These are phyloP conservation scores for Hirtodrosophila trivittata DNA, from an alignment of 2,888 invertebrate species.

Conservation along the genomic window DNA sequence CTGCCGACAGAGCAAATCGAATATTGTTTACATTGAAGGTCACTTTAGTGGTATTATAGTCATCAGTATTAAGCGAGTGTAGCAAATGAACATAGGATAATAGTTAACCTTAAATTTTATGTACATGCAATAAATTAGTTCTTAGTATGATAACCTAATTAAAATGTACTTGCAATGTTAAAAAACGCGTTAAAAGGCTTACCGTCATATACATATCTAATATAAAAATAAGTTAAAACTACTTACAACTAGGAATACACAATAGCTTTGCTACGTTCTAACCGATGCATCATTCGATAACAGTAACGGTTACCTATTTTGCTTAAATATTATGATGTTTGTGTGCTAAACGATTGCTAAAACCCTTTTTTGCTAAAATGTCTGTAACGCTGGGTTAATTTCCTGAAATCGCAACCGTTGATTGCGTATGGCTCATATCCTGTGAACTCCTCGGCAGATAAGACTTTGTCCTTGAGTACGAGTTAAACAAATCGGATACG, in stretches of 20 bases:
- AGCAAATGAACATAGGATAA: slow-evolving; percentile 5
- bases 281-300: slow-evolving; percentile 14
- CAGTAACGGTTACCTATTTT: slow-evolving; percentile 13
- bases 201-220: slow-evolving; percentile 6
- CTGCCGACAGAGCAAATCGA: slow-evolving; percentile 6
- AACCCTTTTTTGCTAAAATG: slow-evolving; percentile 2
- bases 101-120: too few relatives aligned
- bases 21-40: slow-evolving; percentile 39
- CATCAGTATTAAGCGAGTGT: slow-evolving; percentile 21
- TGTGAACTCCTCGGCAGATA: slow-evolving; percentile 77
- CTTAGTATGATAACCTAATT: slow-evolving; percentile 1
- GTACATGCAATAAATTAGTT: slow-evolving; percentile 6
- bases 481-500: slow-evolving; percentile 81
- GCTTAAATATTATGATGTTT: slow-evolving; percentile 69
- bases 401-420: slow-evolving; percentile 53
- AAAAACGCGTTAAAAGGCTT: slow-evolving; percentile 4
- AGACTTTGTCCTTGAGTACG: slow-evolving; percentile 49
- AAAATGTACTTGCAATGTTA: slow-evolving; percentile 20
- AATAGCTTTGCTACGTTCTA: slow-evolving; percentile 52
- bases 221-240: slow-evolving; percentile 19
- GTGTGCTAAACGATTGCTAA: slow-evolving; percentile 33
- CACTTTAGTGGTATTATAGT: slow-evolving; percentile 50
- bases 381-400: slow-evolving; percentile 50
- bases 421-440: slow-evolving; percentile 70
- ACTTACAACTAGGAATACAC: slow-evolving; percentile 24